A percentile compares a stretch with the other conserved stretches of the same genome.
Evolutionary conservation across 2,797 vertebrate genomes (phyloP).

Genomic region (Tapirus indicus): DNA sequence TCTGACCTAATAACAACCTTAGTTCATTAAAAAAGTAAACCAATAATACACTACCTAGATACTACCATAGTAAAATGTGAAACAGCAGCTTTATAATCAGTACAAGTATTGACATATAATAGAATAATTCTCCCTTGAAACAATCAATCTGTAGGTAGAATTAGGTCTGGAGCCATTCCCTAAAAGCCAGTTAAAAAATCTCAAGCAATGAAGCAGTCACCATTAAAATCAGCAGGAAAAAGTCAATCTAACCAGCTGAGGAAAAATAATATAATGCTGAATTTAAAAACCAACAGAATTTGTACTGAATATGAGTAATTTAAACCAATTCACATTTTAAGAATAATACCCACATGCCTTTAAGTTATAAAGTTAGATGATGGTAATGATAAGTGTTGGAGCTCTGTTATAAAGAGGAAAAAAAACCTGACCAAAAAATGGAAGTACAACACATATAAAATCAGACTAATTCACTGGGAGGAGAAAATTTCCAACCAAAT

Average conservation of each 20-base stretch:
- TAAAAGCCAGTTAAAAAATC: conserved; percentile 23
- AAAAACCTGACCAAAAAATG: background rate
- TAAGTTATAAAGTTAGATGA: conserved; percentile 1
- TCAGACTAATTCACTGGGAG: background rate
- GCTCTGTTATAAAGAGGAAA: background rate
- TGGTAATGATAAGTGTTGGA: background rate
- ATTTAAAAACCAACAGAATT: background rate
- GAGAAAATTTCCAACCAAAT: background rate
- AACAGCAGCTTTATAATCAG: conserved; percentile 23
- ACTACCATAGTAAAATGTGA: background rate
- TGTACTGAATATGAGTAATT: conserved; percentile 12
- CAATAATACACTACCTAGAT: background rate
- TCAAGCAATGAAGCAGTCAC: background rate
- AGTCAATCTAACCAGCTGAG: background rate
- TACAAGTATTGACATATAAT: background rate
- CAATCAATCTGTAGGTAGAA: background rate
- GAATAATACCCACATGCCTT: background rate
- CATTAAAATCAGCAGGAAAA: background rate
- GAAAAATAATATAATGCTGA: background rate
- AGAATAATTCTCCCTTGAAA: background rate
- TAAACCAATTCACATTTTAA: background rate
- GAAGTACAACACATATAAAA: background rate
- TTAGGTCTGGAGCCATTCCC: background rate
- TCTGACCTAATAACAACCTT: background rate
- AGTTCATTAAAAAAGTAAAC: conserved; percentile 12